These are phyloP conservation scores for Ictalurus punctatus DNA, from an alignment of 2,113 vertebrate genomes.

Conservation along the genomic window DNA sequence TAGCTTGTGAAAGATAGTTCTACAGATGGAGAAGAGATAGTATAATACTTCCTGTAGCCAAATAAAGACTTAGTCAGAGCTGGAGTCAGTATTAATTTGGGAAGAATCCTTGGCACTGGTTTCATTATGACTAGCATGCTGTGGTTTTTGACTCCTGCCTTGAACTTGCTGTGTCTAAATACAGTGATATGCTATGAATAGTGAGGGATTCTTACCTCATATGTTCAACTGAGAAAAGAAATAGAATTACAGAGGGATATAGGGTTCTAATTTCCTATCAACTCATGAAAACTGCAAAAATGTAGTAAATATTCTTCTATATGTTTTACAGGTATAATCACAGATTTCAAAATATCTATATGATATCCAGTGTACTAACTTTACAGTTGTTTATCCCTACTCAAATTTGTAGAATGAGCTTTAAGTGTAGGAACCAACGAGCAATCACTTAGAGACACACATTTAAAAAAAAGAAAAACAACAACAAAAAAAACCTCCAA, in stretches of 20 bases:
- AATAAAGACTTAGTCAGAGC: conserved; percentile 4
- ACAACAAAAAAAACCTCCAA: no score
- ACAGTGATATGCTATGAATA: conserved; percentile 20
- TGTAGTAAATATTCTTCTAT: not conserved
- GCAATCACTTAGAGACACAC: not conserved
- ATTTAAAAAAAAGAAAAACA: not conserved
- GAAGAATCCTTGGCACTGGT: conserved; percentile 8
- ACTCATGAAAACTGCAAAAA: not conserved
- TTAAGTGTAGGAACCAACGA: not conserved
- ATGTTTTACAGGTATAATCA: not conserved
- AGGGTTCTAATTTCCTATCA: not conserved
- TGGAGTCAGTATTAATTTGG: conserved; percentile 19
- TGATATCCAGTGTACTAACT: not conserved
- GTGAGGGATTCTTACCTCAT: conserved; percentile 18
- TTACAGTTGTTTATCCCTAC: not conserved
- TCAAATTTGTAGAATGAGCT: not conserved
- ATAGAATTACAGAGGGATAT: not conserved
- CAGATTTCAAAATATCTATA: not conserved
- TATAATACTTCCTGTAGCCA: conserved; percentile 12
- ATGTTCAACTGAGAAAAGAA: not conserved
- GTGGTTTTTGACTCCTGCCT: conserved; percentile 19
- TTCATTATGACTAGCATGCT: conserved; percentile 19
- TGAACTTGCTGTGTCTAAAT: conserved; percentile 28
- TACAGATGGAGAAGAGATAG: not conserved
- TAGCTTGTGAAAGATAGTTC: not conserved